A percentile compares a stretch with the other conserved stretches of the same genome.
phyloP scores from a whole-genome alignment of 2,888 invertebrate genomes.

The Andricus curvator region DNA sequence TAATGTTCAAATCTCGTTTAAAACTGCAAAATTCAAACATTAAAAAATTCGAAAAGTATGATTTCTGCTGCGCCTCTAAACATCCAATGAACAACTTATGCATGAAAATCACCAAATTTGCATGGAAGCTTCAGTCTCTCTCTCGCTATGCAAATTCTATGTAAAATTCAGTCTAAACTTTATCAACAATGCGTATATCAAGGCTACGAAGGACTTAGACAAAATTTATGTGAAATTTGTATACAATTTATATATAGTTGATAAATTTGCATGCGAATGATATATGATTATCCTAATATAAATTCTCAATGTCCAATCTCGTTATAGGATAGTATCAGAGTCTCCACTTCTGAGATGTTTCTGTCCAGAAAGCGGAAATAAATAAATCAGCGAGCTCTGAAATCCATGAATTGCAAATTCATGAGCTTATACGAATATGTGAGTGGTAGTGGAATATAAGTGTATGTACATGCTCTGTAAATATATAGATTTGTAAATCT shows the following conservation, averaged over 20 bases:
- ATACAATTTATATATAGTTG: constrained; percentile 39
- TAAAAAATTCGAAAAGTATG: neutral
- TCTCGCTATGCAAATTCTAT: constrained; percentile 17
- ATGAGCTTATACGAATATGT: constrained; percentile 6
- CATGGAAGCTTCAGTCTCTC: neutral
- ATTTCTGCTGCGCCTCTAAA: neutral
- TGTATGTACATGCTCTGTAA: neutral
- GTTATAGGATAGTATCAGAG: constrained; percentile 15
- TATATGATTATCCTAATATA: constrained; percentile 41
- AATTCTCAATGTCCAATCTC: constrained; percentile 41
- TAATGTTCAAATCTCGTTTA: neutral
- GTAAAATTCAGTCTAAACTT: constrained; percentile 31
- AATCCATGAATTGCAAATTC: constrained; percentile 39
- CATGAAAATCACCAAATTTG: constrained; percentile 28
- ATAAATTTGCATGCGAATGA: constrained; percentile 41
- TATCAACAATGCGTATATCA: constrained; percentile 33
- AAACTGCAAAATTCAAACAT: too few species aligned
- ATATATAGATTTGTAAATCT: constrained; percentile 16
- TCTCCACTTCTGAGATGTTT: constrained; percentile 35
- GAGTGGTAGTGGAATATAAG: neutral
- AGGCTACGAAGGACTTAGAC: constrained; percentile 12
- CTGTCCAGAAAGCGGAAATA: constrained; percentile 41
- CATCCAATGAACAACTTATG: neutral
- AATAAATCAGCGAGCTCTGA: constrained; percentile 30
- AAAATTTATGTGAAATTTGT: constrained; percentile 38